phyloP scores from a whole-genome alignment of 2,888 invertebrate species.

The Lithophane leautieri region DNA sequence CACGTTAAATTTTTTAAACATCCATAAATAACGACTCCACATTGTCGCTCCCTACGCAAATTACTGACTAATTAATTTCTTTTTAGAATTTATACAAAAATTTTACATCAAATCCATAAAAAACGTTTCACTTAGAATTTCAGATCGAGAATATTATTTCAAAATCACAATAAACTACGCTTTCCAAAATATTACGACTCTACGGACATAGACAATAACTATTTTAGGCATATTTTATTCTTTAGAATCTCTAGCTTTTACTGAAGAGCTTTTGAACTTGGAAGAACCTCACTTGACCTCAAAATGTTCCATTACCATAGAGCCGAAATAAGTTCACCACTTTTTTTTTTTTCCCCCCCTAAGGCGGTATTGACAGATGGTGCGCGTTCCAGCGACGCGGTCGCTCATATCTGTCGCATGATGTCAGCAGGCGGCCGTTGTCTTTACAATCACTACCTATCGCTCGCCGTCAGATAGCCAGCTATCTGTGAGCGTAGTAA shows the following conservation, averaged over 20 bases:
- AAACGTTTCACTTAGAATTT: constrained; percentile 10
- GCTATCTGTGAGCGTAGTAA: constrained; percentile 88
- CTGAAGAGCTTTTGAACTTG: background rate
- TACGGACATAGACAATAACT: background rate
- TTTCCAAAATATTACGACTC: constrained; percentile 20
- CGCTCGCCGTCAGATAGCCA: constrained; percentile 49
- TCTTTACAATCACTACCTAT: constrained; percentile 65
- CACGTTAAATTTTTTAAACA: constrained; percentile 5
- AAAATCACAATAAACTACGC: constrained; percentile 45
- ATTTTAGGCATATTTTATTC: constrained; percentile 1
- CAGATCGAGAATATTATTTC: constrained; percentile 12
- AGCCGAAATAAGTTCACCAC: constrained; percentile 20
- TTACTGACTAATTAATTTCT: constrained; percentile 33
- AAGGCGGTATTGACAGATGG: constrained; percentile 60
- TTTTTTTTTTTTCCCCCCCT: constrained; percentile 14
- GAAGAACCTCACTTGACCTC: constrained; percentile 1
- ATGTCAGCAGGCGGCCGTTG: constrained; percentile 61
- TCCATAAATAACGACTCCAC: constrained; percentile 8
- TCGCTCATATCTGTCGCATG: constrained; percentile 50
- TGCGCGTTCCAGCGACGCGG: constrained; percentile 55
- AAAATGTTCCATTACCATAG: constrained; percentile 16
- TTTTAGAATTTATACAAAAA: constrained; percentile 37
- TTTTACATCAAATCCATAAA: constrained; percentile 39
- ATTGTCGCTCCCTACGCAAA: constrained; percentile 14
- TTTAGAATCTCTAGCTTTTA: background rate